These are phyloP conservation scores for Empis stercorea DNA, from an alignment of 2,888 invertebrate species.

Conservation along the genomic window DNA sequence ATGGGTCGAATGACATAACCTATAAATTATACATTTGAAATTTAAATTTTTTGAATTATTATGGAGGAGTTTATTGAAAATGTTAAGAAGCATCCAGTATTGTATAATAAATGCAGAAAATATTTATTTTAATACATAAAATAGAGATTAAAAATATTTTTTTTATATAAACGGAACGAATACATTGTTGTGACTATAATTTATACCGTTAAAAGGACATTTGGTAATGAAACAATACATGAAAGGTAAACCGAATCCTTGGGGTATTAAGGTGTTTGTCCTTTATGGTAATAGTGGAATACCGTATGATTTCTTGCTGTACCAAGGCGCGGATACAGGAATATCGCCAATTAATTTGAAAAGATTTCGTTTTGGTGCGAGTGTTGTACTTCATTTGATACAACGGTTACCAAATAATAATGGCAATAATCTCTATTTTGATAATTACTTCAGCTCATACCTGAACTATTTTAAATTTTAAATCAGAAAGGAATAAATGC, in stretches of 20 bases:
- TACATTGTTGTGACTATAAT: too few relatives aligned
- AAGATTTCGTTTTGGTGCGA: background rate
- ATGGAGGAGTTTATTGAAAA: too few relatives aligned
- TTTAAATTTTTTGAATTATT: too few relatives aligned
- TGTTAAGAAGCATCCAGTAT: too few relatives aligned
- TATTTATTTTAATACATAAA: too few relatives aligned
- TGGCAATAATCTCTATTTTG: conserved; percentile 1
- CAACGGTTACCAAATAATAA: background rate
- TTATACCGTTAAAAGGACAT: background rate
- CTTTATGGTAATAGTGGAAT: conserved; percentile 5
- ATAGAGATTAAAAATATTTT: too few relatives aligned
- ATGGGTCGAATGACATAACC: too few relatives aligned
- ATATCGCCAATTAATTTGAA: background rate
- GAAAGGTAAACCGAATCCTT: background rate
- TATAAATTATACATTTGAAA: too few relatives aligned
- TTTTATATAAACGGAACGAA: too few relatives aligned
- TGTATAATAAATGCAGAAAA: too few relatives aligned
- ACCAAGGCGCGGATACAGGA: background rate
- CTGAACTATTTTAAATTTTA: background rate
- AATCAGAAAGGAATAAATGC: background rate
- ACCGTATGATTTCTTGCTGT: conserved; percentile 6
- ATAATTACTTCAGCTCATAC: conserved; percentile 2
- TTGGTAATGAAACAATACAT: background rate
- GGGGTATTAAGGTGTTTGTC: conserved; percentile 5
- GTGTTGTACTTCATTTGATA: background rate